A percentile compares a stretch with the other conserved stretches of the same genome.
Conservation (phyloP, 2,113 vertebrate species). For the Eonycteris spelaea region DNA sequence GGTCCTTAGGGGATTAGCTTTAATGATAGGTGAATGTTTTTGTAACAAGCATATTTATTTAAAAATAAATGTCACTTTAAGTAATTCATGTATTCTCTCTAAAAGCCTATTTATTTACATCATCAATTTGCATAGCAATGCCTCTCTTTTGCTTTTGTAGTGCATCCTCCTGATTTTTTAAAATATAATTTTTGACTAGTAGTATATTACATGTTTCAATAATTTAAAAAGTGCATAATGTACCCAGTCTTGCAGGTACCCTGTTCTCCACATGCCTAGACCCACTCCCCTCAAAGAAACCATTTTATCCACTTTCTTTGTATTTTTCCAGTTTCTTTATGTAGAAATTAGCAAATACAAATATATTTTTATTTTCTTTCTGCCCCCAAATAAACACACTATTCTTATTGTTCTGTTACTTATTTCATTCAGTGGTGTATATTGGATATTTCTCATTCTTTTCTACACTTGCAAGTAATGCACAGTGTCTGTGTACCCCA, state of each 20-base stretch:
- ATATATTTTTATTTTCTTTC: not conserved
- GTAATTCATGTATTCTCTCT: conserved; percentile 22
- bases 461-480: not conserved
- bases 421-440: not conserved
- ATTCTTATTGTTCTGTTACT: not conserved
- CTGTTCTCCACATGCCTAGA: not conserved
- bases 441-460: not conserved
- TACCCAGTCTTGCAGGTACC: not conserved
- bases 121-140: not conserved
- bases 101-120: not conserved
- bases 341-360: not conserved
- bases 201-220: not conserved
- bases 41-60: conserved; percentile 14
- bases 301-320: not conserved
- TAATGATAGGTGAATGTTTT: conserved; percentile 17
- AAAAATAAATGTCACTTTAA: conserved; percentile 36
- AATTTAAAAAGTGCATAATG: not conserved
- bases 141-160: not conserved
- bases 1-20: not conserved
- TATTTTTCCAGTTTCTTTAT: not conserved
- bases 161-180: not conserved
- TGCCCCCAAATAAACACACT: not conserved
- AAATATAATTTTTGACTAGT: not conserved
- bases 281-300: not conserved
- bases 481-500: not conserved